Evolutionary conservation across 2,888 invertebrate species (phyloP), one percentile per base, ranked within the genome.

Genomic region (Linnaemya tessellans): DNA sequence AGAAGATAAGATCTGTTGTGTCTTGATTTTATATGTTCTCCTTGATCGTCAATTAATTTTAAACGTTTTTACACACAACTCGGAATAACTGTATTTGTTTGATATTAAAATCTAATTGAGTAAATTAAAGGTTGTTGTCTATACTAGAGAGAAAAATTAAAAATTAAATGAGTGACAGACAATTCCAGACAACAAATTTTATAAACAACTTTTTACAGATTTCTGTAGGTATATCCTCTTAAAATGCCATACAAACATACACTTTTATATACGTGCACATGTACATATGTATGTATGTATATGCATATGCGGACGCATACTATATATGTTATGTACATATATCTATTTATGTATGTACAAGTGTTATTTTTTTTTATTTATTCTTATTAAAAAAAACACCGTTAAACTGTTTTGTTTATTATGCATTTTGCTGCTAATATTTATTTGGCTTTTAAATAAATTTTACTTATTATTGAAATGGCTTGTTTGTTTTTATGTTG

Each of bases 81-180:
- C n/a, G 56, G 81, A 78, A 46, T 49, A 51, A 74, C 78, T 75
- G 70, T 60, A 46, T 82, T 60, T 54, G 13, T 78, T 30, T 38
- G n/a, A 67, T 73, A 56, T n/a, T 13, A 62, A 65, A 67, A 20
- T 84, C 10, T 71, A 25, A 65, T 73, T 62, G 13, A 68, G 49
- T 20, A 51, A 49, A 58, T 22, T 11, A 64, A 38, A 18, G 78
- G 81, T 85, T 85, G 30, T 71, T 82, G 85, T 79, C 85, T 79
- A 22, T 60, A 74, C 81, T 85, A 70, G 11, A 65, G 46, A 68
- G 46, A 54, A 43, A 41, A 46, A 11, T 1, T n/a, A 71, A 35
- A 43, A 54, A 79, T 18, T 1, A 41, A 41, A 41, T 58, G 58
- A 30, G 11, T 51, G 3, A 7, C 13, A 8, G 3, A 30, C 2